Evolutionary conservation across 2,113 vertebrate genomes (phyloP).

Genomic region (Brachypodius melanocephalos): DNA sequence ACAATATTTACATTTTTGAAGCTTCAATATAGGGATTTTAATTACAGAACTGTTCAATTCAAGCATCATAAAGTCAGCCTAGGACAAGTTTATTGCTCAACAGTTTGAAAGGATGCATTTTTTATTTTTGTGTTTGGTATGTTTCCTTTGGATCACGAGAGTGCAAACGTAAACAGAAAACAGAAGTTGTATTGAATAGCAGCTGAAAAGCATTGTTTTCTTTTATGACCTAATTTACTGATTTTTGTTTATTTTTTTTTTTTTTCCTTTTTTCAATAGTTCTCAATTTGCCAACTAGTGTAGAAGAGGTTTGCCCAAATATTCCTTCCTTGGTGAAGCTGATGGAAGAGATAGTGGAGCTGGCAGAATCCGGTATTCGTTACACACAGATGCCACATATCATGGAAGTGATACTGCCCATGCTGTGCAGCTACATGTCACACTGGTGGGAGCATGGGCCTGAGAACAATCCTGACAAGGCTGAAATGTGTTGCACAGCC

Average conservation of each 20-base stretch:
- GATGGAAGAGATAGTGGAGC: slow-evolving; percentile 90
- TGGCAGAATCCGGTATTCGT: slow-evolving; percentile 90
- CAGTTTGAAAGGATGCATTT: rapidly evolving
- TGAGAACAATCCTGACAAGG: slow-evolving; percentile 77
- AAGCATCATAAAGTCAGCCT: no score
- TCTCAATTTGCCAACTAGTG: slow-evolving; percentile 79
- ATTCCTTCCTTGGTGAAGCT: slow-evolving; percentile 89
- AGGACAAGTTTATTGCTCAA: not conserved
- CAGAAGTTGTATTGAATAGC: not conserved
- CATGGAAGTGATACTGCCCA: slow-evolving; percentile 93
- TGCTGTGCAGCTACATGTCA: slow-evolving; percentile 96
- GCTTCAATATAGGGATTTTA: not conserved
- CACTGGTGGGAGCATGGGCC: slow-evolving; percentile 96
- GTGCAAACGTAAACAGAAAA: not conserved
- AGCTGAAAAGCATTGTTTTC: not conserved
- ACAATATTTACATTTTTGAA: not conserved
- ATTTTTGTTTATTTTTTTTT: not conserved
- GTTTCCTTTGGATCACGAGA: not conserved
- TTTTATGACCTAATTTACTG: not conserved
- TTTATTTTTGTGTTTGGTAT: not conserved
- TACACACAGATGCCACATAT: slow-evolving; percentile 96
- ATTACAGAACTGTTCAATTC: not conserved
- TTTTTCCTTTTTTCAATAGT: slow-evolving; percentile 52
- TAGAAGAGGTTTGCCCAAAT: slow-evolving; percentile 85
- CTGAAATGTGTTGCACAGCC: slow-evolving; percentile 86